Evolutionary conservation across 2,888 invertebrate species (phyloP), one percentile per base, ranked within the genome.

Genomic region (Listrodromus nycthemerus): DNA sequence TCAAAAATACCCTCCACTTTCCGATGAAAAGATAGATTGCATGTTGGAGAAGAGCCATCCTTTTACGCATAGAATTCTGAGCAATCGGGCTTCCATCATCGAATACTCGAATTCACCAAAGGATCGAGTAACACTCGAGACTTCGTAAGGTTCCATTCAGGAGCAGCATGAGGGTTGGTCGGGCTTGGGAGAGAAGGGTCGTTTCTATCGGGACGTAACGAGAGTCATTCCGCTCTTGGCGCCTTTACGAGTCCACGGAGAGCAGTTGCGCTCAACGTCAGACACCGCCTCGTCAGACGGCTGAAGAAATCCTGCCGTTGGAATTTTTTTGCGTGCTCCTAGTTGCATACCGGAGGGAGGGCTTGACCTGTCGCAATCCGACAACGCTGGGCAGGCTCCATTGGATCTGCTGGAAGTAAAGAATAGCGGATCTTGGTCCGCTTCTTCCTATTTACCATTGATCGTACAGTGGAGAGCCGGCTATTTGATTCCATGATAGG

Each of bases 51-150:
- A n/a, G 41, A 65, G 21, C 16, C 19, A 41, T 66, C n/a, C 63
- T 24, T 69, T 55, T 73, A 65, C 73, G 77, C 73, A 69, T 69
- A 33, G 41, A 45, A n/a, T 37, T 52, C 24, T 37, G 27, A 67
- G 41, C 67, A 19, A 45, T 45, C 27, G 24, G 21, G 24, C 71
- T 41, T 80, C 70, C 50, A 16, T 80, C 75, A 71, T 71, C 66
- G 70, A 71, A 58, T 65, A 58, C 52, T 5, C 33, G 48, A 61
- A 45, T 78, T 33, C 73, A 78, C 63, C 63, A 70, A 50, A 74
- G 81, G 74, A 84, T 84, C 75, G 50, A 81, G 84, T 74, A 70
- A 70, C 69, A 75, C 81, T 84, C 84, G 84, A 84, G 84, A 84
- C 74, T 78, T 66, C 66, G 70, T 58, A 27, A 58, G 16, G 45